Evolutionary conservation across 2,888 invertebrate species (phyloP).

Genomic region (Coecobrya sp.): DNA sequence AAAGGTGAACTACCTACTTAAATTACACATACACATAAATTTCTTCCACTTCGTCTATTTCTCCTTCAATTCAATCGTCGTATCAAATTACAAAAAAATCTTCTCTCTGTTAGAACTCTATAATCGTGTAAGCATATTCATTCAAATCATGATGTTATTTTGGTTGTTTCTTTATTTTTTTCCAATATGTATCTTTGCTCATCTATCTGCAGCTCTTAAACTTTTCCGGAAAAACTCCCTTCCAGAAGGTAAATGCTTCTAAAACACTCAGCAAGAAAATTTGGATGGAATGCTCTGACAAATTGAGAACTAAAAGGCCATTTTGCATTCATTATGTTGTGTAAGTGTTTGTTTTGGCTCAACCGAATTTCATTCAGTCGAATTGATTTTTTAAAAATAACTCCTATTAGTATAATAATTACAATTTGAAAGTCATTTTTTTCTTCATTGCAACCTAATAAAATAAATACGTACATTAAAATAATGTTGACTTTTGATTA

Average conservation of each 20-base stretch:
- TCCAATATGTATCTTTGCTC: slow-evolving; percentile 86
- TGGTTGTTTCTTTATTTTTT: slow-evolving; percentile 86
- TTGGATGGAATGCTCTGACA: slow-evolving; percentile 86
- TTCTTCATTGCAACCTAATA: not conserved
- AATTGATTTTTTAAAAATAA: slow-evolving; percentile 36
- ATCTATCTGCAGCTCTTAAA: slow-evolving; percentile 89
- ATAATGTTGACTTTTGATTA: slow-evolving; percentile 16
- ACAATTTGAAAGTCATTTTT: slow-evolving; percentile 11
- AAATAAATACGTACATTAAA: not conserved
- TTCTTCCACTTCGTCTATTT: not conserved
- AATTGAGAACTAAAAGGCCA: slow-evolving; percentile 85
- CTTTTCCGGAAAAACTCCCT: slow-evolving; percentile 88
- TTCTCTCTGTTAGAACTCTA: slow-evolving; percentile 1
- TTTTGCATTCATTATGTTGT: slow-evolving; percentile 87
- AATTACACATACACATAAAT: not conserved
- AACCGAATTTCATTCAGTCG: slow-evolving; percentile 66
- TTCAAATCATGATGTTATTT: slow-evolving; percentile 80
- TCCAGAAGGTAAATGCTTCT: slow-evolving; percentile 87
- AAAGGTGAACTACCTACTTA: slow-evolving; percentile 19
- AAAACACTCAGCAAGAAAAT: slow-evolving; percentile 86
- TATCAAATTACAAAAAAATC: not conserved
- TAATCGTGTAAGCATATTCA: slow-evolving; percentile 26
- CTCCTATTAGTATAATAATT: not conserved
- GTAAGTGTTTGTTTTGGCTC: slow-evolving; percentile 86
- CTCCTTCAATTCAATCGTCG: not conserved